Evolutionary conservation across 1,140 invertebrate species (phyloP).

Genomic region (Drosophila rhopaloa): DNA sequence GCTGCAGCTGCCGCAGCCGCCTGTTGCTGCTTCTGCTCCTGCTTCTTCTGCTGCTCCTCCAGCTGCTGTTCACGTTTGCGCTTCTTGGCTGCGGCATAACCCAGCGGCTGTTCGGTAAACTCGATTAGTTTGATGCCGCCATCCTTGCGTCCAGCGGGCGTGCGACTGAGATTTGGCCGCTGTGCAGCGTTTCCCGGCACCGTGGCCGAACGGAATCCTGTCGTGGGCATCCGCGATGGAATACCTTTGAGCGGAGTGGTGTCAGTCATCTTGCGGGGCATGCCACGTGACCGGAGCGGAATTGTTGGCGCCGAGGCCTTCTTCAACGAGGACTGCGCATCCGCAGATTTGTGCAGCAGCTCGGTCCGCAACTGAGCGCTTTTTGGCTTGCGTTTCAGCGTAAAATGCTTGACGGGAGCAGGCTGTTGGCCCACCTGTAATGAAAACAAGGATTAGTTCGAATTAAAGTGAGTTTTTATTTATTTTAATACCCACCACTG

Average conservation of each 20-base stretch:
- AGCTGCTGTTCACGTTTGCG: slow-evolving; percentile 88
- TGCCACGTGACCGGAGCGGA: slow-evolving; percentile 94
- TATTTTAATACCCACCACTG: slow-evolving; percentile 88
- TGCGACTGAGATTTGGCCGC: slow-evolving; percentile 85
- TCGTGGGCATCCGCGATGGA: slow-evolving; percentile 90
- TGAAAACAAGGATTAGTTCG: slow-evolving; percentile 9
- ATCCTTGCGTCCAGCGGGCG: slow-evolving; percentile 90
- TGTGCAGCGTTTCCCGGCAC: slow-evolving; percentile 85
- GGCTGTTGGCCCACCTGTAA: slow-evolving; percentile 87
- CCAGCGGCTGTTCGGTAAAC: slow-evolving; percentile 95
- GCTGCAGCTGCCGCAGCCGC: slow-evolving; percentile 83
- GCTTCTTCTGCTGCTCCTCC: slow-evolving; percentile 91
- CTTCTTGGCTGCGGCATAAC: slow-evolving; percentile 87
- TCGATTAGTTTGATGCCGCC: slow-evolving; percentile 97
- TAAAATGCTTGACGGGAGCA: slow-evolving; percentile 94
- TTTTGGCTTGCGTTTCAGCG: slow-evolving; percentile 97
- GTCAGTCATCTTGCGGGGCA: slow-evolving; percentile 98
- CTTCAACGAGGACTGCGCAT: slow-evolving; percentile 95
- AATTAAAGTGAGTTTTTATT: background rate
- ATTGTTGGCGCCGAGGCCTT: slow-evolving; percentile 95
- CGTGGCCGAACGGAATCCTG: slow-evolving; percentile 86
- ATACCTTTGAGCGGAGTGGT: slow-evolving; percentile 97
- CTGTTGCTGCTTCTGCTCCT: slow-evolving; percentile 86
- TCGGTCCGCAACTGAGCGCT: slow-evolving; percentile 95
- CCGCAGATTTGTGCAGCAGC: slow-evolving; percentile 94